Conservation (phyloP, 2,113 vertebrate species). For the Heterochromis multidens region DNA sequence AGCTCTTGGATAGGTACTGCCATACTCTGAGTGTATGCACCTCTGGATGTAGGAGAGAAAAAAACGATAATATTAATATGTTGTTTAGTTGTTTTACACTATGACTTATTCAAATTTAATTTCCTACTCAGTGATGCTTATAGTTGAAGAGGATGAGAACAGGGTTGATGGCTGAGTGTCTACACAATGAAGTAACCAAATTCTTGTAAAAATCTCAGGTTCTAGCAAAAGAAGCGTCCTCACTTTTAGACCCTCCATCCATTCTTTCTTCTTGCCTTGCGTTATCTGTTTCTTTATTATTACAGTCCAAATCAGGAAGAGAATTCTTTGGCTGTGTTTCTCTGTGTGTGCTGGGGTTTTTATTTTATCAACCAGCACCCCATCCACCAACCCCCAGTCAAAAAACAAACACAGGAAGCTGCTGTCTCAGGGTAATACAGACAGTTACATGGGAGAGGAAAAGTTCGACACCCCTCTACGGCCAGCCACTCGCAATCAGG, state of each 20-base stretch:
- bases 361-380: conserved; percentile 43
- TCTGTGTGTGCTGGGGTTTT: conserved; percentile 19
- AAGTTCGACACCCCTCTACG: neutral
- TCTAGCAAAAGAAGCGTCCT: neutral
- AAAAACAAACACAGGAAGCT: conserved; percentile 79
- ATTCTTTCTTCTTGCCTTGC: neutral
- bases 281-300: neutral
- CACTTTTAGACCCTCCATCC: neutral
- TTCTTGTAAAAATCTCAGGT: conserved; percentile 23
- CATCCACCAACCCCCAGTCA: conserved; percentile 12
- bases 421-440: conserved; percentile 49
- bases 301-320: neutral
- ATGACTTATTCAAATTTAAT: neutral
- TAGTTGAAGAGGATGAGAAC: neutral
- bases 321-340: conserved; percentile 5
- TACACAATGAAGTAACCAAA: conserved; percentile 9
- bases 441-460: conserved; percentile 23
- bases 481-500: neutral
- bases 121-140: neutral
- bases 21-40: neutral
- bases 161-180: neutral
- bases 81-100: neutral
- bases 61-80: neutral
- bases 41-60: neutral
- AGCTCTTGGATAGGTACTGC: conserved; percentile 30